Base-by-base conservation (phyloP, 2,797 vertebrate genomes). In the Cryptoblepharus egeriae region DNA sequence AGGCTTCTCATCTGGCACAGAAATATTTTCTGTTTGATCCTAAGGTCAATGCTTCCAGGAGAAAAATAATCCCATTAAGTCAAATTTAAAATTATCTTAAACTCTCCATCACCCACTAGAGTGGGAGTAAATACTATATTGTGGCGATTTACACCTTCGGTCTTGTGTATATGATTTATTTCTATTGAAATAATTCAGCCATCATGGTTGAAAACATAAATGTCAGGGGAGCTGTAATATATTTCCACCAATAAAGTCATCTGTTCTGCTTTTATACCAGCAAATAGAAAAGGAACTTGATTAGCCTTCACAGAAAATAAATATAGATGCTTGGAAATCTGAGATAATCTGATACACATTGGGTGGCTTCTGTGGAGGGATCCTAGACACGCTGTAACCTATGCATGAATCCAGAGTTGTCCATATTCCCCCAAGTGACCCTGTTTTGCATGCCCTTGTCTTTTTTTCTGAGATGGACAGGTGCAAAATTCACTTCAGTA, bases 141-240 rank as follows among this genome's bases (percentile, higher is more conserved):
- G 1, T 24, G 26, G 71, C 85, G 72, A 85, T 94, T 91, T 92
- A 90, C 89, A 83, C 84, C 89, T 82, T 75, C 72, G 35, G 81
- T 89, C 92, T 90, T 86, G 78, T 85, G 81, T 86, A 84, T 86
- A 30, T 94, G 94, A 95, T 96, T 94, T 94, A 94, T 89, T 92
- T 91, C 91, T 88, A 89, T 71, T 88, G 88, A 91, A 94, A 92
- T 91, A 90, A 91, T 91, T 91, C 91, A 93, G 93, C 91, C 93
- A 90, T 95, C 92, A 92, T 83, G 71, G 85, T 12, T 30, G 90
- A 93, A 96, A 93, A 90, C 91, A 94, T 95, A 94, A 95, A 95
- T 88, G 94, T 94, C 95, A 96, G 88, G 87, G 88, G 90, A 92
- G 60, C 84, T 82, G 28, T 93, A 93, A 95, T 92, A 88, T 93